Conservation (phyloP, 1,140 invertebrate species). For the Diabrotica virgifera region DNA sequence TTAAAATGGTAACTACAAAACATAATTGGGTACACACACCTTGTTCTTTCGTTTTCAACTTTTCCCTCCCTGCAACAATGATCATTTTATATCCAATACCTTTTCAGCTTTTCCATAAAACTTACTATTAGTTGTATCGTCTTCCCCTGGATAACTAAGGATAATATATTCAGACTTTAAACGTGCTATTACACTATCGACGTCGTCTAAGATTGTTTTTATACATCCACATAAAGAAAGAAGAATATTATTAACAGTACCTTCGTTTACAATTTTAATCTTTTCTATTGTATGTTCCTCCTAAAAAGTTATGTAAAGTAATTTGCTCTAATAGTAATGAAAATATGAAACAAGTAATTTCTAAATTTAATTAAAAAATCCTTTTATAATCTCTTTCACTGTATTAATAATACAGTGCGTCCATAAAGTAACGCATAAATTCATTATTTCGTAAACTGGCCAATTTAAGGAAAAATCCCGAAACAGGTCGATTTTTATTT, state of each 20-base stretch:
- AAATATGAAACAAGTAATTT: too few species aligned
- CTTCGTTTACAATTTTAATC: constrained; percentile 48
- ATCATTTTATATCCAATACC: constrained; percentile 7
- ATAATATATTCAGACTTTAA: constrained; percentile 50
- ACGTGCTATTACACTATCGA: constrained; percentile 48
- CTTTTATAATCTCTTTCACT: too few species aligned
- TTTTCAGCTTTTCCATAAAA: background rate
- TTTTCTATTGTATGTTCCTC: constrained; percentile 32
- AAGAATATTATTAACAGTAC: constrained; percentile 43
- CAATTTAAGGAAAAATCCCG: too few species aligned
- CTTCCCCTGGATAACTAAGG: constrained; percentile 38
- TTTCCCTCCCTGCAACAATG: constrained; percentile 41
- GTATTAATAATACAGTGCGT: too few species aligned
- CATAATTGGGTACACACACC: constrained; percentile 51
- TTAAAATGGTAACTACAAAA: constrained; percentile 47
- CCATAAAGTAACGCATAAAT: too few species aligned
- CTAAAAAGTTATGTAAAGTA: too few species aligned
- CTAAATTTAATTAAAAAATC: too few species aligned
- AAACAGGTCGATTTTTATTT: too few species aligned
- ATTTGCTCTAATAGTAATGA: too few species aligned
- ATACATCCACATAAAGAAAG: constrained; percentile 44
- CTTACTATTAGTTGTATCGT: constrained; percentile 40
- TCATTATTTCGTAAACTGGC: too few species aligned
- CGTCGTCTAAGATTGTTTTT: constrained; percentile 50
- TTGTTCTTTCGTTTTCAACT: constrained; percentile 49